A percentile compares a stretch with the other conserved stretches of the same genome.
phyloP scores from a whole-genome alignment of 2,888 invertebrate genomes.

The Cepaea hortensis region DNA sequence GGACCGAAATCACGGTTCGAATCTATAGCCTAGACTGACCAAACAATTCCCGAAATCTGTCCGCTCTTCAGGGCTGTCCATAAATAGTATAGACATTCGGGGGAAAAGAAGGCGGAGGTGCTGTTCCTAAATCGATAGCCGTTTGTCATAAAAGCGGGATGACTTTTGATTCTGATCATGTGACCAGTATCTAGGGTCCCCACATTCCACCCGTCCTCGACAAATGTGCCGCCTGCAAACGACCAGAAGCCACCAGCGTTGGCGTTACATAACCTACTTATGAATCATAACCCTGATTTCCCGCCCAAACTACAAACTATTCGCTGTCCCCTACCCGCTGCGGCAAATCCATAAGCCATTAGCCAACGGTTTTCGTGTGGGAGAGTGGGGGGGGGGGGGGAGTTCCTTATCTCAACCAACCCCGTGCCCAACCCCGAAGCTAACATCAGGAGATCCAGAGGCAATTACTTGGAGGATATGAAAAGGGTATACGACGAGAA shows the following conservation, averaged over 20 bases:
- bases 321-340: not conserved
- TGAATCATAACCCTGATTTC: conserved; percentile 32
- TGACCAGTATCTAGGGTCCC: conserved; percentile 9
- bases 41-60: not conserved
- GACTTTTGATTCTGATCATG: conserved; percentile 19
- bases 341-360: conserved; percentile 41
- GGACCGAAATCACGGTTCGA: not conserved
- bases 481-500: not conserved
- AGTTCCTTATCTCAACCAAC: not conserved
- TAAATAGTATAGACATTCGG: conserved; percentile 2
- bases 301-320: conserved; percentile 4
- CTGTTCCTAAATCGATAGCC: conserved; percentile 15
- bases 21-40: not conserved
- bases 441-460: not conserved
- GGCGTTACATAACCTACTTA: conserved; percentile 39
- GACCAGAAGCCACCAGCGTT: not conserved
- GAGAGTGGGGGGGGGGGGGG: too few relatives aligned
- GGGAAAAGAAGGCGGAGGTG: not conserved
- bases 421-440: not conserved
- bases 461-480: conserved; percentile 38
- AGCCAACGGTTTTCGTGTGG: conserved; percentile 19
- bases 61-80: not conserved
- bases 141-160: conserved; percentile 30
- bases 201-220: not conserved
- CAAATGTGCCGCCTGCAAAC: not conserved